Base-by-base conservation (phyloP, 2,113 vertebrate genomes). In the Leptobrachium leishanense region DNA sequence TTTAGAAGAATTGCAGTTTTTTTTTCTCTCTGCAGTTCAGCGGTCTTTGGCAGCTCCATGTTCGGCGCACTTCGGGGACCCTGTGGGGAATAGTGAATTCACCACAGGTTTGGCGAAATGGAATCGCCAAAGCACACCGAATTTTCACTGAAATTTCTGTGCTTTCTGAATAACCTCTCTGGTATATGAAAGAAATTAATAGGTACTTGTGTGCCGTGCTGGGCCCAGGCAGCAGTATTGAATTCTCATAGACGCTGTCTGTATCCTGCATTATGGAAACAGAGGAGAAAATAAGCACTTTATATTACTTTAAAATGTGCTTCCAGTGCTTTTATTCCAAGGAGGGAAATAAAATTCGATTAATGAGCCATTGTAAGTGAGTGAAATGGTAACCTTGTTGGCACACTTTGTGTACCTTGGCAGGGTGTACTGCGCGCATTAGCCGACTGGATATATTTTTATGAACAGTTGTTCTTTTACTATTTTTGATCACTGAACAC, bases 291-390 rank as follows among this genome's bases (percentile, higher is more conserved):
- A 59, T 12, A 59, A 59, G 55, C 55, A 8, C 10, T 59, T 12
- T 8, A 1, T 59, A 12, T 72, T 40, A 54, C 46, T 72, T 72
- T n/a, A 31, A 54, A 72, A 54, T 46, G 54, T 53, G 65, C 20
- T 74, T 68, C 2, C 42, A 44, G 53, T 68, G 43, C 5, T 74
- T 67, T 68, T 68, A 68, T 68, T 68, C 42, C 40, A 13, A 74
- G 20, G 77, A 87, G 85, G 86, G 80, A 83, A 74, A 84, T 88
- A 83, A 88, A 86, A 85, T 84, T 84, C 71, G 20, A 83, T 86
- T 88, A 54, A 77, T 82, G 82, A 85, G 83, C 85, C 73, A 79
- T 75, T 82, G 57, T 83, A 77, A 85, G 87, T 84, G 68, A 81
- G 59, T 81, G 82, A 76, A 6, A 20, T 82, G 84, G 41, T 84